Evolutionary conservation across 2,113 vertebrate genomes (phyloP), one percentile per base, ranked within the genome.

Genomic region (Alligator mississippiensis): DNA sequence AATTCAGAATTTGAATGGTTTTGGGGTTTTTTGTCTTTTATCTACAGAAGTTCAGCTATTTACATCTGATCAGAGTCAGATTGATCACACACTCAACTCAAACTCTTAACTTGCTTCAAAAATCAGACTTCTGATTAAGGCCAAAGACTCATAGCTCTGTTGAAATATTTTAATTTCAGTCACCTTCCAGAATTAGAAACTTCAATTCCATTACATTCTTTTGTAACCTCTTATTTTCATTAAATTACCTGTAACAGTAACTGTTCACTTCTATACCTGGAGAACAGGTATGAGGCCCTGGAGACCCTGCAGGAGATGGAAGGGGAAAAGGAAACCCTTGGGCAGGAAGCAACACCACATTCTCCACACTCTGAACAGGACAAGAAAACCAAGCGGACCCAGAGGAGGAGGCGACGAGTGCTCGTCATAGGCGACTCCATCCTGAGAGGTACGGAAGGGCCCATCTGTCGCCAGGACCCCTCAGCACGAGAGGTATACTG

Each of bases 161-260:
- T 84, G 30, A 74, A 61, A 80, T 55, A 16, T 34, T 91, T 76
- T 76, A 0, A 54, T 80, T 92, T 85, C 54, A 2, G 0, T 77
- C 55, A 59, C 2, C 84, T 84, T 84, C 28, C 12, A 86, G 47
- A 25, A 5, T 24, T 47, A 47, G 34, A 4, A 21, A 77, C 25
- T 88, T 79, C 27, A n/a, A 24, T 95, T 93, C 25, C 11, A 19
- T 70, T 94, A 61, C 82, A 96, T 91, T 84, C 70, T 2, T 89
- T 90, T 94, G 74, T 58, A 92, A 80, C n/a, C 8, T 89, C 25
- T 55, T 74, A 54, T 13, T 93, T 88, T 81, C 81, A 92, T 84
- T 82, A 91, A 92, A 91, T 93, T 92, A 91, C 8, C 5, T 92
- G 14, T 22, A 21, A 88, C 76, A 62, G 80, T 81, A 84, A 28